Base-by-base conservation (phyloP, 2,797 vertebrate species). In the Hydrophis major region DNA sequence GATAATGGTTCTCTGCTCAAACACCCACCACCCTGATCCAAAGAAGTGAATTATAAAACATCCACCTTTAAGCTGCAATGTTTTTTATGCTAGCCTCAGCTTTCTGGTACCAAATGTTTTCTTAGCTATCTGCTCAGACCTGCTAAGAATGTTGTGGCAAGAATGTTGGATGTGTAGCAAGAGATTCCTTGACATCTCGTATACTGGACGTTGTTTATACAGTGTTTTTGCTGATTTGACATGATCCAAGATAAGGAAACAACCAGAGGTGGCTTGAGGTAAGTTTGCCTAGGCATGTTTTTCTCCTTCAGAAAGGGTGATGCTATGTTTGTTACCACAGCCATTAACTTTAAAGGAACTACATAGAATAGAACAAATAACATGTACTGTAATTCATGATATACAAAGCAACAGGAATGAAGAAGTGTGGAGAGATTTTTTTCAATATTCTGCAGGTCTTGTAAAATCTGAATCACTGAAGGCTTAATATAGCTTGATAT, bases 91-190 rank as follows among this genome's bases (percentile, higher is more conserved):
- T 83, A 47, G 37, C 8, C 8, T 83, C 74, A 83, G 95, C 95
- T 96, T 95, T 94, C 94, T 89, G 53, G 53, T 55, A 55, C 11
- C 53, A 55, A 11, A 11, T 55, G 53, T 55, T 55, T 55, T 55
- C 53, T 96, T 96, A 96, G 96, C 96, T 96, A 96, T 95, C 94
- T 96, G 97, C 93, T 94, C 96, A 96, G 96, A 96, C 97, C 96
- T 95, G 97, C 96, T 95, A 96, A 97, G 96, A 92, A 96, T 95
- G 60, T 89, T 95, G 27, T n/a, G 61, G 93, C 86, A 97, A 95
- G 96, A 97, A 97, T 97, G 95, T 94, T 95, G 96, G 96, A 96
- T 94, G 96, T 3, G 22, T 95, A 94, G 94, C 93, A 96, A 96
- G 93, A 89, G 89, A 92, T 90, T 95, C 95, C 97, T 97, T 96